A percentile compares a stretch with the other conserved stretches of the same genome.
These are phyloP conservation scores for Heteromurus nitidus DNA, from an alignment of 2,888 invertebrate genomes.

Conservation along the genomic window DNA sequence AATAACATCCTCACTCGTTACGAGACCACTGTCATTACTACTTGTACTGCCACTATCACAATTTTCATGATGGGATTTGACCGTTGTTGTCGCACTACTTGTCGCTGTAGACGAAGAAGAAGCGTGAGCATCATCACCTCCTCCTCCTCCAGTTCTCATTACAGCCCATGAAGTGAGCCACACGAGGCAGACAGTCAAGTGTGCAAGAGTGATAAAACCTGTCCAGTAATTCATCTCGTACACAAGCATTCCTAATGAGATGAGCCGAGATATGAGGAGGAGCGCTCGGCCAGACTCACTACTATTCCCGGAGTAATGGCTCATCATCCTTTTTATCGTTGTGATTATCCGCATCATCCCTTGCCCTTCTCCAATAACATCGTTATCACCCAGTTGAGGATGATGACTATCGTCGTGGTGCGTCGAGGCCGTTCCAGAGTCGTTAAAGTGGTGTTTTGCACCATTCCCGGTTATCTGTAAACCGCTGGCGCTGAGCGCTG, in stretches of 20 bases:
- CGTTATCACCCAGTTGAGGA: background rate
- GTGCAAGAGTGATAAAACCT: constrained; percentile 66
- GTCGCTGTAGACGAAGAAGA: background rate
- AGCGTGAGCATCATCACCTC: background rate
- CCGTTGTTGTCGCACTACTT: constrained; percentile 29
- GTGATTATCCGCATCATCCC: constrained; percentile 26
- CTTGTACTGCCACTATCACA: constrained; percentile 40
- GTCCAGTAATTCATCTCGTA: constrained; percentile 71
- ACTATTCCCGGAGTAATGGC: constrained; percentile 47
- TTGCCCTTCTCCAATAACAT: constrained; percentile 12
- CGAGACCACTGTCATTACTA: constrained; percentile 58
- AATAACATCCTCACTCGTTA: constrained; percentile 35
- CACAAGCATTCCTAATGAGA: constrained; percentile 70
- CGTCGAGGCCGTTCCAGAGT: constrained; percentile 48
- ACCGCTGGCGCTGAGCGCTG: constrained; percentile 1
- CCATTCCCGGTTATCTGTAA: too few relatives aligned
- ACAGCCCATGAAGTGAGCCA: constrained; percentile 63
- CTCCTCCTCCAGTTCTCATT: background rate
- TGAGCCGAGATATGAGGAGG: constrained; percentile 68
- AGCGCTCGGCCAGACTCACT: constrained; percentile 67
- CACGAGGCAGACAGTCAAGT: constrained; percentile 66
- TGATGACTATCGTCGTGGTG: constrained; percentile 20
- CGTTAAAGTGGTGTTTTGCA: constrained; percentile 49
- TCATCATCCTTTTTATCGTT: constrained; percentile 35
- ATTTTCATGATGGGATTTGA: constrained; percentile 28